Base-by-base conservation (phyloP, 30 jellyfish, hydroid and myxozoan genomes). In the Cassiopea andromeda region DNA sequence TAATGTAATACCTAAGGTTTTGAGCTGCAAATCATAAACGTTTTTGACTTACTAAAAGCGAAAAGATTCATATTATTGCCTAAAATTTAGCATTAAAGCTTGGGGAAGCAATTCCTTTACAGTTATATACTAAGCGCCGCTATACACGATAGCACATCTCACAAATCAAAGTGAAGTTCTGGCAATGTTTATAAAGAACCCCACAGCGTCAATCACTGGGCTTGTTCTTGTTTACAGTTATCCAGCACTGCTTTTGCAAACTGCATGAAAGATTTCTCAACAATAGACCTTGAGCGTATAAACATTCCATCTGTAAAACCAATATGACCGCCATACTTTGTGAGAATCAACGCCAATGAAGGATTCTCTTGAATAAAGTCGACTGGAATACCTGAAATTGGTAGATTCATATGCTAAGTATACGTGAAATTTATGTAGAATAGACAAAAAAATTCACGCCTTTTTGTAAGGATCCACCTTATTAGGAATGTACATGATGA, bases 251-350 rank as follows among this genome's bases (percentile, higher is more conserved):
- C 80, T 48, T 47, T 81, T 10, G 89, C 57, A 57, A 89, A 89
- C 77, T 92, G 98, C 89, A 58, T 85, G 59, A 96, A 92, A 14
- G 96, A 48, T 10, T 94, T 97, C 83, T 96, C 99, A 12, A 89
- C 98, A 17, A 96, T 46, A 1, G 99, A 92, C 47, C 85, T 88
- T 75, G 92, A 71, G 27, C 92, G 90, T 44, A 91, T 93, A 60
- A 94, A 68, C 69, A 84, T 19, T 49, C 99, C 99, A 69, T 92
- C 98, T 1, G 91, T 91, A 82, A 96, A 96, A 67, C 98, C 98
- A 88, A 92, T 96, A 83, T 96, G 99, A 73, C 99, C 99, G 1
- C 99, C 99, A 60, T 96, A 96, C 44, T 96, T 76, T 15, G 99
- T 96, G 84, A 96, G 87, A 14, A 92, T 74, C 78, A 96, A 2